Base-by-base conservation (phyloP, 2,113 vertebrate genomes). In the Oncorhynchus tshawytscha region DNA sequence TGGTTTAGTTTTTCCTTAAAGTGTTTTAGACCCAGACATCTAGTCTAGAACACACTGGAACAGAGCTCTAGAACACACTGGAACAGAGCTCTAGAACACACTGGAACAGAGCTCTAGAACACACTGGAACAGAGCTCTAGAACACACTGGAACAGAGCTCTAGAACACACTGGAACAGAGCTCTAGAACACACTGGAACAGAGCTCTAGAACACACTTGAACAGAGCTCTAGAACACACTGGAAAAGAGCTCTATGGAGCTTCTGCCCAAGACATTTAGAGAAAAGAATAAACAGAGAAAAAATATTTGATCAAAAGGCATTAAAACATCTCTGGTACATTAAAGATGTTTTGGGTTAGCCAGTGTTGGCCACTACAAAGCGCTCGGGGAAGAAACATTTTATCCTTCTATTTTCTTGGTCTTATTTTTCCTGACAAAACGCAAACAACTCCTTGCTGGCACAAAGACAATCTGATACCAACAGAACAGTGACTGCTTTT, bases 341-440 rank as follows among this genome's bases (percentile, higher is more conserved):
- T 51, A 79, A 74, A 79, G 78, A 86, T 76, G 72, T 81, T 88
- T 71, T 49, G 84, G 85, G 76, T 84, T 82, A 90, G 89, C 87
- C 86, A 64, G 74, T 81, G 72, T 74, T 79, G 88, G 89, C 90
- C 68, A 90, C 91, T 91, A 93, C 89, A 90, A 88, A 90, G 81
- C 82, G 87, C 91, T 90, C 76, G 67, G 71, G 31, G 70, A 90
- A 82, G 86, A 90, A 89, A 87, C 67, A 67, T 73, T 79, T 54
- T 24, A 75, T 68, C 60, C 71, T 64, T 54, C 3, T 67, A 77
- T 48, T 75, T 80, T 74, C 65, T 74, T 54, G 45, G 39, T 80
- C 83, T 78, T 82, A 62, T 78, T 80, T 83, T 39, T 86, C 82
- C 85, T 86, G 82, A 86, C 80, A 79, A 81, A 87, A 87, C 73